phyloP scores from a whole-genome alignment of 2,797 vertebrate genomes.

The Tarsius wallacei region DNA sequence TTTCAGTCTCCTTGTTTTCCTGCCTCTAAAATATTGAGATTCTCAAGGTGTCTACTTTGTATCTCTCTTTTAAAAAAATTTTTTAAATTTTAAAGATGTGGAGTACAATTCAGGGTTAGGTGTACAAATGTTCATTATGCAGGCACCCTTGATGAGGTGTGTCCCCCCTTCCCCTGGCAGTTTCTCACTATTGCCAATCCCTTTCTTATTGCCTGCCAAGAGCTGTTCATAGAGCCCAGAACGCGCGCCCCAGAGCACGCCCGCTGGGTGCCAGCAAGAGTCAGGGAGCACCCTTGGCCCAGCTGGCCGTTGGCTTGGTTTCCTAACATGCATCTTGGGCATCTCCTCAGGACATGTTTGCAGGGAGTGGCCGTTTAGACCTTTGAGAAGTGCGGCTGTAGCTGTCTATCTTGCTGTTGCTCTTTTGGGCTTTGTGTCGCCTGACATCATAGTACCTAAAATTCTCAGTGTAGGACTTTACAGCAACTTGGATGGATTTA shows the following conservation, averaged over 20 bases:
- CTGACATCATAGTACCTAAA: not conserved
- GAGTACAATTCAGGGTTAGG: no score
- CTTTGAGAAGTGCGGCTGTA: not conserved
- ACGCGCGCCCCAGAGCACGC: not conserved
- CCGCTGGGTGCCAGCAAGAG: not conserved
- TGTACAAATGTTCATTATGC: no score
- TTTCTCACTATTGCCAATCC: no score
- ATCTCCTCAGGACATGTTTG: not conserved
- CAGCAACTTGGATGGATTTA: no score
- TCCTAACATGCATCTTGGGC: not conserved
- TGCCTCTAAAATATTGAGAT: no score
- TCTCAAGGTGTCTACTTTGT: no score
- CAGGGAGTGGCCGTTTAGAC: not conserved
- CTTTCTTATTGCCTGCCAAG: not conserved
- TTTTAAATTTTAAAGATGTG: no score
- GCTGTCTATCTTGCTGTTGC: not conserved
- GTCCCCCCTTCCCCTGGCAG: no score
- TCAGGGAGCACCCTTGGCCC: not conserved
- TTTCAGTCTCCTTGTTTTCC: no score
- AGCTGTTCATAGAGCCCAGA: not conserved
- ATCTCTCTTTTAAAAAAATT: no score
- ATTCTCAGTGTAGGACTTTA: not conserved
- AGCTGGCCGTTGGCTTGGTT: not conserved
- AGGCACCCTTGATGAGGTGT: no score
- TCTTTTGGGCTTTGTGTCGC: not conserved